phyloP scores from a whole-genome alignment of 2,113 vertebrate species.

The Carassius auratus region DNA sequence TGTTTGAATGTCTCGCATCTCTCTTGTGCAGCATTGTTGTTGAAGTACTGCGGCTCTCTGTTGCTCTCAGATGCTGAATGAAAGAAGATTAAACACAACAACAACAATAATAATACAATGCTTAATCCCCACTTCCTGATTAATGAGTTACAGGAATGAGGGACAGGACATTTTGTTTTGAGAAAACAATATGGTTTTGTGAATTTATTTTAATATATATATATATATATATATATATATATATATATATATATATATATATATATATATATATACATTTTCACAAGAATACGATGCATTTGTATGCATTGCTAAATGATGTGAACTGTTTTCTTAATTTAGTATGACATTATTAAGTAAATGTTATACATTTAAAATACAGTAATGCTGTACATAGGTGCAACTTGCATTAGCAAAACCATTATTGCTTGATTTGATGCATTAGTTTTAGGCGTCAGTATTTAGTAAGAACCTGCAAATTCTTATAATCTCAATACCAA shows the following conservation, averaged over 20 bases:
- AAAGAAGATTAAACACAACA: conserved; percentile 11
- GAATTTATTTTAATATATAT: neutral
- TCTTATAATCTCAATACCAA: neutral
- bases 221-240: too few species aligned
- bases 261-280: too few species aligned
- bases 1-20: conserved; percentile 20
- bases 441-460: neutral
- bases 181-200: neutral
- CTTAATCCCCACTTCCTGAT: conserved; percentile 3
- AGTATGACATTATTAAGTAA: neutral
- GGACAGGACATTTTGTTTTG: neutral
- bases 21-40: conserved; percentile 32
- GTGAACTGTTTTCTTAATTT: neutral
- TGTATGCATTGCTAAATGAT: too few species aligned
- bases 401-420: neutral
- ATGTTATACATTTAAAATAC: too few species aligned
- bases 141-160: neutral
- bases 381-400: too few species aligned
- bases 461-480: neutral
- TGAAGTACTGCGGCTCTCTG: conserved; percentile 43
- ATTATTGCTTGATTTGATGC: neutral
- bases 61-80: conserved; percentile 11
- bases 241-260: too few species aligned
- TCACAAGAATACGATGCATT: neutral
- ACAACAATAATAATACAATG: neutral